Evolutionary conservation across 2,888 invertebrate genomes (phyloP), one percentile per base, ranked within the genome.

Genomic region (Oscheius myriophilus): DNA sequence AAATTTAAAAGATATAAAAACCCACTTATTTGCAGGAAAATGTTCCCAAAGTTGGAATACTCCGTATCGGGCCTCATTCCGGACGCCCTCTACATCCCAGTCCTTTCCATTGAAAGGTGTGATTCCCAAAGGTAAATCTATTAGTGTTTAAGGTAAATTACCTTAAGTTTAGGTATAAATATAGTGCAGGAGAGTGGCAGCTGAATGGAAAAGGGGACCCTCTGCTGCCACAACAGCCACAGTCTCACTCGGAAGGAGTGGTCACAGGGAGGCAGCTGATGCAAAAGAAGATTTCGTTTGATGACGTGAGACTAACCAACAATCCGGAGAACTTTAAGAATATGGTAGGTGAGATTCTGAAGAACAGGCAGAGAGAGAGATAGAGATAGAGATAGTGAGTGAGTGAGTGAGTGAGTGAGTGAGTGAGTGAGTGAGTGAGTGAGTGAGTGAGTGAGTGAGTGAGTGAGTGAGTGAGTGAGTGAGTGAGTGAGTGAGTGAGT

Each of bases 1-100:
- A n/a, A n/a, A n/a, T n/a, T n/a, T n/a, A n/a, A n/a, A n/a, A n/a
- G n/a, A n/a, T n/a, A n/a, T n/a, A n/a, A n/a, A n/a, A n/a, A n/a
- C 3, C 33, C 33, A 3, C 33, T 33, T 33, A 3, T 33, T 33
- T 33, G 9, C 33, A 96, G 96, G 84, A 92, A 95, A 54, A 95
- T 96, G 94, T 96, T 95, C 87, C 96, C 96, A 0, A 91, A 93
- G 0, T 89, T 95, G 77, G 92, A 93, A 82, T 89, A 93, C 33
- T 90, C 91, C 0, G 88, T 95, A 0, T 89, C 89, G 42, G 93
- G 93, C 0, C 88, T 96, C 76, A 92, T 94, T 77, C 92, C 92
- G 33, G 91, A 92, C 39, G 90, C 91, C 66, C 91, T 91, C 85
- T 96, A 96, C 89, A 92, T 92, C 87, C 90, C 95, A 0, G 89